Base-by-base conservation (phyloP, 2,888 invertebrate species). In the Dugesia japonica region DNA sequence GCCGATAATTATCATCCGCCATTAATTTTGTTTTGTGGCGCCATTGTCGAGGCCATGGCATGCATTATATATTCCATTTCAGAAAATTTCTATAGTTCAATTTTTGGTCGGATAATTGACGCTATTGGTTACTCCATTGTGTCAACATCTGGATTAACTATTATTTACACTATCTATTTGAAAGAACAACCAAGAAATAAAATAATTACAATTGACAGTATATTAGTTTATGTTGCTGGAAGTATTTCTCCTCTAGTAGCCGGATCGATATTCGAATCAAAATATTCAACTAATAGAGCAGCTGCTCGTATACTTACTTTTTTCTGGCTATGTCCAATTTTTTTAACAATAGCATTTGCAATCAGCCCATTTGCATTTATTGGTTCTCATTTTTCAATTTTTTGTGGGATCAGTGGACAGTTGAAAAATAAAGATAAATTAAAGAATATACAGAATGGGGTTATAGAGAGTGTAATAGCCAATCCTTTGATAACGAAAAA, bases 141-240 rank as follows among this genome's bases (percentile, higher is more conserved):
- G 4, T 20, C 20, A 7, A 56, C 56, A 23, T n/a, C 56, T 4
- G 56, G 56, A 13, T n/a, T 56, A n/a, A 56, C 56, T 4, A 56
- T 56, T 23, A 56, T 56, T n/a, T 56, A 56, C 17, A 56, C 23
- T 4, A n/a, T 56, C 4, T 56, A 56, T 23, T 4, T 56, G 56
- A 56, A 56, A 4, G 56, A 56, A 23, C 4, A n/a, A n/a, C n/a
- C n/a, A 9, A 4, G 56, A 4, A 56, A 56, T n/a, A 56, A 56
- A 56, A n/a, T 56, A 4, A 56, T 56, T n/a, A 56, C 56, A 13
- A 56, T 56, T 56, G 56, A 56, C n/a, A 56, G 56, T 56, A 56
- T 56, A 4, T 23, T 56, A 7, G 56, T 56, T 4, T 56, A 56
- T 56, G n/a, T 56, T 23, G 56, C 56, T 23, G 56, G 20, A n/a